Conservation (phyloP, 2,113 vertebrate species). For the Apteryx owenii region DNA sequence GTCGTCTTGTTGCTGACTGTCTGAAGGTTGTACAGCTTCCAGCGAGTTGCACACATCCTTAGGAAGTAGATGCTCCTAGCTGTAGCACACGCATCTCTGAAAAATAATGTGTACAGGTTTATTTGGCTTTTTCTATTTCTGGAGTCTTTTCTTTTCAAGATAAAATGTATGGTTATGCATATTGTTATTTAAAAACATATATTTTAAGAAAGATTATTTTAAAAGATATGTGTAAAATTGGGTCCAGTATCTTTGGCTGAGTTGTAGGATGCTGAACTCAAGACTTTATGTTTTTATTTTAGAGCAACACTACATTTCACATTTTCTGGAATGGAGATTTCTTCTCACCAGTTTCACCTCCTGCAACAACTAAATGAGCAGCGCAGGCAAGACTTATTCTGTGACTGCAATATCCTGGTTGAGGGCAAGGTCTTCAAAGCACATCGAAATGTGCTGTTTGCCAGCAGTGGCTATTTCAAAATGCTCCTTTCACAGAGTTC, state of each 20-base stretch:
- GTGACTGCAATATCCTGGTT: slow-evolving; percentile 93
- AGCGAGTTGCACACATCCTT: background rate
- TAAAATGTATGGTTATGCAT: accelerated
- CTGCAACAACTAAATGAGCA: slow-evolving; percentile 94
- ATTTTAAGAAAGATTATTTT: background rate
- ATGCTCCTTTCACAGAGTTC: slow-evolving; percentile 93
- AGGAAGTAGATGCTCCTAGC: background rate
- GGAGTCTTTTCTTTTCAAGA: too few species aligned
- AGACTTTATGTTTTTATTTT: background rate
- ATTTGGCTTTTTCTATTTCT: background rate
- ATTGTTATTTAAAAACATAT: background rate
- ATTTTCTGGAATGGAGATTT: slow-evolving; percentile 88
- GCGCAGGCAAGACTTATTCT: slow-evolving; percentile 92
- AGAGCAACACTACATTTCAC: background rate
- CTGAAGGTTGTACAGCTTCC: background rate
- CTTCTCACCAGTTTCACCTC: slow-evolving; percentile 91
- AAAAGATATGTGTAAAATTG: accelerated
- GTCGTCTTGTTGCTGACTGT: background rate
- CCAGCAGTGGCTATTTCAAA: slow-evolving; percentile 96
- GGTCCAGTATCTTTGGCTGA: background rate
- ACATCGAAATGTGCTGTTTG: slow-evolving; percentile 94
- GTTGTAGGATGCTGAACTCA: accelerated
- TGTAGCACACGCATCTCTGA: accelerated
- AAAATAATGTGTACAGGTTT: accelerated
- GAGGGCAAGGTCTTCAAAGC: slow-evolving; percentile 94